phyloP scores from a whole-genome alignment of 1,140 invertebrate species.

The Aphidius gifuensis region DNA sequence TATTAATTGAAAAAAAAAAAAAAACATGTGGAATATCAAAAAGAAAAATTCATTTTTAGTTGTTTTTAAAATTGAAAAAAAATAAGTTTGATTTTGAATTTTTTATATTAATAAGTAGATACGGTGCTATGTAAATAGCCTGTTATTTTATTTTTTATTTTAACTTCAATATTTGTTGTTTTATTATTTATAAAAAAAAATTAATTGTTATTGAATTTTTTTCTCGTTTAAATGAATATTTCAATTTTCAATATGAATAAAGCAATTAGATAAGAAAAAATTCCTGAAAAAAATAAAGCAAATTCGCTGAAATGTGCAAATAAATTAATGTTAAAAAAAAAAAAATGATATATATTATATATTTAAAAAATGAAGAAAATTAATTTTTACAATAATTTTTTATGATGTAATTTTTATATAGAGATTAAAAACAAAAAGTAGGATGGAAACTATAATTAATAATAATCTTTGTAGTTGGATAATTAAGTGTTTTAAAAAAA shows the following conservation, averaged over 20 bases:
- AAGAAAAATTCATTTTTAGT: conserved; percentile 18
- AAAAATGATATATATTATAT: too few species aligned
- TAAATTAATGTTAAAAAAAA: too few species aligned
- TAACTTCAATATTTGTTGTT: conserved; percentile 6
- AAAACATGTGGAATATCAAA: background rate
- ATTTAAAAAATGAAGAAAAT: too few species aligned
- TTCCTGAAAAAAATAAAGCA: background rate
- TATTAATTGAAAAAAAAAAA: background rate
- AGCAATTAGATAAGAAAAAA: too few species aligned
- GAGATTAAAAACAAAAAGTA: too few species aligned
- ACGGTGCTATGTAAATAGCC: conserved; percentile 40
- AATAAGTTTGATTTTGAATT: too few species aligned
- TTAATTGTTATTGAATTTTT: background rate
- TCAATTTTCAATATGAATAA: background rate
- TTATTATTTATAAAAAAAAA: conserved; percentile 22
- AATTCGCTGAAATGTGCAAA: background rate
- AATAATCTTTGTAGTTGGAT: too few species aligned
- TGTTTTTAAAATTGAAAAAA: background rate
- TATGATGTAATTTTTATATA: too few species aligned
- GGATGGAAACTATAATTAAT: too few species aligned
- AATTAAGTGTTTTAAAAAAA: too few species aligned
- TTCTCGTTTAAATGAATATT: too few species aligned
- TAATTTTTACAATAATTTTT: too few species aligned
- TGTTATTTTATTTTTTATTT: conserved; percentile 8
- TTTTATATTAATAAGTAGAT: conserved; percentile 18